These are phyloP conservation scores for Abramis brama DNA, from an alignment of 2,113 vertebrate genomes.

Conservation along the genomic window DNA sequence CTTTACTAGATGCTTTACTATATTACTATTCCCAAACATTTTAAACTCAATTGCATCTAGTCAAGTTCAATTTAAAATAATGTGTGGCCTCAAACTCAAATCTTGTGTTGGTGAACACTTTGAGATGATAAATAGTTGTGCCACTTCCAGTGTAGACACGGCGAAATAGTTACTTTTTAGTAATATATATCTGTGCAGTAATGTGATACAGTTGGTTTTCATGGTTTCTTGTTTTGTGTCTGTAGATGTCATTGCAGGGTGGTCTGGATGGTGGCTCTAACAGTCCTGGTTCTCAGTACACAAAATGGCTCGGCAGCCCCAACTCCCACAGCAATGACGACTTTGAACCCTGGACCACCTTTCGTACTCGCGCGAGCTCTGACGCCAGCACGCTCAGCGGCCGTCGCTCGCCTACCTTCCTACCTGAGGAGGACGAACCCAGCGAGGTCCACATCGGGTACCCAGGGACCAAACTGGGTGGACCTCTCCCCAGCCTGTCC, in stretches of 20 bases:
- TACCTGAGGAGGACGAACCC: constrained; percentile 89
- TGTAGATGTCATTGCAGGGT: constrained; percentile 81
- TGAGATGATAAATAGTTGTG: not conserved
- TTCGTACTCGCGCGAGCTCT: constrained; percentile 92
- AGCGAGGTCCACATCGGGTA: constrained; percentile 89
- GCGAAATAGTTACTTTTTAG: not conserved
- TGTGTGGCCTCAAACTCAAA: not conserved
- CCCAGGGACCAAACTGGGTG: constrained; percentile 83
- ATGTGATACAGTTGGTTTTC: not conserved
- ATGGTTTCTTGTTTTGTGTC: not conserved
- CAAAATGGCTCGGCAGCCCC: constrained; percentile 94
- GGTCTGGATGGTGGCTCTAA: constrained; percentile 83
- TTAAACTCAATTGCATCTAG: not conserved
- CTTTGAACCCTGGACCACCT: constrained; percentile 93
- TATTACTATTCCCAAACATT: not conserved
- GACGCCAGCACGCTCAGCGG: constrained; percentile 94
- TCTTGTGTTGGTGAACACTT: not conserved
- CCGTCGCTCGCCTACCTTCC: constrained; percentile 86
- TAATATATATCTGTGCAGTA: not conserved
- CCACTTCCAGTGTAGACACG: not conserved
- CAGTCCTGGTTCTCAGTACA: constrained; percentile 89
- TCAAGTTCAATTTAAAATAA: not conserved
- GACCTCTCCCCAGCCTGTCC: constrained; percentile 90
- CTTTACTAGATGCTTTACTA: not conserved
- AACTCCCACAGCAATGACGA: constrained; percentile 94